Base-by-base conservation (phyloP, 2,888 invertebrate species). In the Pinctada fucata region DNA sequence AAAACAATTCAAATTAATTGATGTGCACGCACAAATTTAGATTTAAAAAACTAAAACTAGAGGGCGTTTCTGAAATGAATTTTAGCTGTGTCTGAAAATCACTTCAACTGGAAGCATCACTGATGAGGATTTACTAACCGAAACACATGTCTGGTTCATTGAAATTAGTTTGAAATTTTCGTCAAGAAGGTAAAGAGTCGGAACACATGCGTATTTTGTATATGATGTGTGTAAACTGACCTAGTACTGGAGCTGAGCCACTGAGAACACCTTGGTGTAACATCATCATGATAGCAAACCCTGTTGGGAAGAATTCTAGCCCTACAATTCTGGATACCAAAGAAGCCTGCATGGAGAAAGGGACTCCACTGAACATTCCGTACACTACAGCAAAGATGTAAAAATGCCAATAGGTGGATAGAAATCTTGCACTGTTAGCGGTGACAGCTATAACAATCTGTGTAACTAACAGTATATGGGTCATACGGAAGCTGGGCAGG, bases 321-420 rank as follows among this genome's bases (percentile, higher is more conserved):
- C 79, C 79, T 2, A 79, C 64, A 66, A 79, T 70, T 66, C 76
- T 68, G 67, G 47, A 65, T 1, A 65, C 50, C 48, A 70, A 51
- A 4, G 74, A 47, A n/a, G 69, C 68, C 31, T 65, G 65, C 2
- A 79, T 50, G 6, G 73, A 52, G 50, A 76, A 69, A 0, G 69
- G 74, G 2, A 69, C 13, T 8, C 79, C 79, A 16, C 68, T 66
- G 49, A 79, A 76, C 45, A 79, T n/a, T 10, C 79, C 79, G 66
- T 65, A 68, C 2, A 77, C 5, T 31, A 63, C 58, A 13, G 70
- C 16, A 77, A 76, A 76, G n/a, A 74, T 10, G 4, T 65, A 47
- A 31, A 79, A 73, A 10, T 47, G 31, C 3, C 50, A 45, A 10
- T 76, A 79, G 3, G 70, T 58, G n/a, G 68, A 49, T 16, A 76